phyloP scores from a whole-genome alignment of 1,140 invertebrate species.

The Homalodisca vitripennis region DNA sequence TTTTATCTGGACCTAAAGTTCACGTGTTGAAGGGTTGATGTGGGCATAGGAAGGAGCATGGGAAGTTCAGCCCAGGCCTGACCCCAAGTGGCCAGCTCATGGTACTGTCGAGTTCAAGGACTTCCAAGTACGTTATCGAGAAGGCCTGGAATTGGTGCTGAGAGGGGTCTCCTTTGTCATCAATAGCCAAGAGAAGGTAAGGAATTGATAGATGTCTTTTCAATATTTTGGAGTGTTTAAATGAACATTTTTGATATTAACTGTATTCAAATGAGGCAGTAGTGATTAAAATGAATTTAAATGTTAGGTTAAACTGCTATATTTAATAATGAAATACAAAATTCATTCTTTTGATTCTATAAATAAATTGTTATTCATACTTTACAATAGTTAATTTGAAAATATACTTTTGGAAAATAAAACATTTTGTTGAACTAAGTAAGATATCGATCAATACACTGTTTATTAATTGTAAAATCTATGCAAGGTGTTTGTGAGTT shows the following conservation, averaged over 20 bases:
- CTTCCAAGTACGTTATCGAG: constrained; percentile 53
- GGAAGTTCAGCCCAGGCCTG: constrained; percentile 24
- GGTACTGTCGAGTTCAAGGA: constrained; percentile 69
- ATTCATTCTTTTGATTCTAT: neutral
- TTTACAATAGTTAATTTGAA: too few species aligned
- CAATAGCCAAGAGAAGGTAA: constrained; percentile 51
- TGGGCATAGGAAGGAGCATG: constrained; percentile 33
- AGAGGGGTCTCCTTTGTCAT: constrained; percentile 51
- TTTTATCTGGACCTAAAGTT: too few species aligned
- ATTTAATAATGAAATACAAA: neutral
- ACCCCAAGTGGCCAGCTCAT: constrained; percentile 64
- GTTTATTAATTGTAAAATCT: too few species aligned
- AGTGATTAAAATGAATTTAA: neutral
- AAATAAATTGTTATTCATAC: neutral
- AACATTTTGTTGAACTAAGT: too few species aligned
- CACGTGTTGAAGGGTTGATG: too few species aligned
- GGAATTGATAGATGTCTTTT: neutral
- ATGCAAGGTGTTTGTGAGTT: too few species aligned
- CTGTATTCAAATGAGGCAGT: neutral
- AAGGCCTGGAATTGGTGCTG: constrained; percentile 56
- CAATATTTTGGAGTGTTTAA: neutral
- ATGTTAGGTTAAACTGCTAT: neutral
- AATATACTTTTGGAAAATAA: too few species aligned
- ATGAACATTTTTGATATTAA: neutral
- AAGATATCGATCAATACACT: too few species aligned